Conservation (phyloP, 1,140 invertebrate species). For the Eumeta japonica region DNA sequence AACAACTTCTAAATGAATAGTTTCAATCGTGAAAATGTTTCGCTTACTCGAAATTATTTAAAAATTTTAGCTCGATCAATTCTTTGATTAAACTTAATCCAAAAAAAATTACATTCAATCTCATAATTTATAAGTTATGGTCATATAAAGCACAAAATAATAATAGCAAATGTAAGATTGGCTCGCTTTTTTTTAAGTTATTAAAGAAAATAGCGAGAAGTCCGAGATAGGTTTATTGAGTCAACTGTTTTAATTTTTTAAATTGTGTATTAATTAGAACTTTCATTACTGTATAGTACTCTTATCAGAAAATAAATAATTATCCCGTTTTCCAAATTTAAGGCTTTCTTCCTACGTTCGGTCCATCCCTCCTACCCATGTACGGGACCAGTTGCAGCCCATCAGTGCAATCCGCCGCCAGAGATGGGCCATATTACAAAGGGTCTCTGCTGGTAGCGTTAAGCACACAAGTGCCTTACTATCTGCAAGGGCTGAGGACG, state of each 20-base stretch:
- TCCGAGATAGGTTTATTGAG: no score
- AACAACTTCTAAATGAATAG: no score
- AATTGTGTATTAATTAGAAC: neutral
- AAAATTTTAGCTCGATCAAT: no score
- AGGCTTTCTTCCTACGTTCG: constrained; percentile 28
- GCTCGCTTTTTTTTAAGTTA: no score
- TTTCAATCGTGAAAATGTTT: no score
- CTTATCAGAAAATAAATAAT: neutral
- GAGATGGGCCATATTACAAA: constrained; percentile 3
- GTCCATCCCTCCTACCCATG: constrained; percentile 31
- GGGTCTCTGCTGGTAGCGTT: constrained; percentile 1
- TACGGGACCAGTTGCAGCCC: constrained; percentile 14
- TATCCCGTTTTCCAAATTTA: constrained; percentile 1
- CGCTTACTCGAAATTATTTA: no score
- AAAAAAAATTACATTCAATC: no score
- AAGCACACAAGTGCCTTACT: constrained; percentile 2
- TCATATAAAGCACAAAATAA: no score
- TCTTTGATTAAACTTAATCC: no score
- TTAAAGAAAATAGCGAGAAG: no score
- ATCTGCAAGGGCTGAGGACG: constrained; percentile 2
- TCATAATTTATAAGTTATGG: no score
- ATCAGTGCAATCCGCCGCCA: neutral
- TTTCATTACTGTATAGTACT: neutral
- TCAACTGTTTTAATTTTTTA: neutral
- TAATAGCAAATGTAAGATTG: no score